phyloP scores from a whole-genome alignment of 1,140 invertebrate species.

The Augochlora pura region DNA sequence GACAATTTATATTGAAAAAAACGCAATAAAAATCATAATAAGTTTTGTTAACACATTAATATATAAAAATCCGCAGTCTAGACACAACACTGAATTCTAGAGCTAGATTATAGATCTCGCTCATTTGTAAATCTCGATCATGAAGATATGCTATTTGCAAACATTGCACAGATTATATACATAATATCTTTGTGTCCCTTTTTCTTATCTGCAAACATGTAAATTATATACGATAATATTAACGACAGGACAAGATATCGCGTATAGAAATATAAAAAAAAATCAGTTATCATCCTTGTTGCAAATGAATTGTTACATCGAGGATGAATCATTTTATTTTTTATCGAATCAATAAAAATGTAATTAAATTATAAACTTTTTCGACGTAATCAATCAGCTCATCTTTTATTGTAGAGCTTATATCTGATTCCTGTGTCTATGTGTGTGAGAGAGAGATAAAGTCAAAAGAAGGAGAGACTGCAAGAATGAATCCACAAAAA shows the following conservation, averaged over 20 bases:
- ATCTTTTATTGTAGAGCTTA: background rate
- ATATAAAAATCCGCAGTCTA: background rate
- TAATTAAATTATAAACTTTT: slow-evolving; percentile 52
- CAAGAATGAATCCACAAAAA: slow-evolving; percentile 17
- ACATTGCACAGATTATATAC: slow-evolving; percentile 45
- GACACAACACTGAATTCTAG: background rate
- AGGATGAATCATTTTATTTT: background rate
- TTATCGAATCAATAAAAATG: slow-evolving; percentile 30
- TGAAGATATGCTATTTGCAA: slow-evolving; percentile 20
- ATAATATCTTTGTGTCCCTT: slow-evolving; percentile 5
- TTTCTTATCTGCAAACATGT: slow-evolving; percentile 36
- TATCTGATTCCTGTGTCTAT: background rate
- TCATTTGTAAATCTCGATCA: slow-evolving; percentile 23
- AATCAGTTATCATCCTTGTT: background rate
- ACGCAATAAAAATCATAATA: too few relatives aligned
- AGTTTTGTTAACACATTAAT: too few relatives aligned
- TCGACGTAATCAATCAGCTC: slow-evolving; percentile 38
- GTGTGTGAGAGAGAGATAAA: background rate
- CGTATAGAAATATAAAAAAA: background rate
- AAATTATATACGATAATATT: slow-evolving; percentile 14
- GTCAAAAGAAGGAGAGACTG: background rate
- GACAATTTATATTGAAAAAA: too few relatives aligned
- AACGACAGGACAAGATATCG: slow-evolving; percentile 19
- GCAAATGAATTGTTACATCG: background rate
- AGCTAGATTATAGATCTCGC: background rate